Percentiles rank a stretch among this genome's conserved stretches.
Conservation (phyloP, 2,888 invertebrate species). For the Sphinx pinastri region DNA sequence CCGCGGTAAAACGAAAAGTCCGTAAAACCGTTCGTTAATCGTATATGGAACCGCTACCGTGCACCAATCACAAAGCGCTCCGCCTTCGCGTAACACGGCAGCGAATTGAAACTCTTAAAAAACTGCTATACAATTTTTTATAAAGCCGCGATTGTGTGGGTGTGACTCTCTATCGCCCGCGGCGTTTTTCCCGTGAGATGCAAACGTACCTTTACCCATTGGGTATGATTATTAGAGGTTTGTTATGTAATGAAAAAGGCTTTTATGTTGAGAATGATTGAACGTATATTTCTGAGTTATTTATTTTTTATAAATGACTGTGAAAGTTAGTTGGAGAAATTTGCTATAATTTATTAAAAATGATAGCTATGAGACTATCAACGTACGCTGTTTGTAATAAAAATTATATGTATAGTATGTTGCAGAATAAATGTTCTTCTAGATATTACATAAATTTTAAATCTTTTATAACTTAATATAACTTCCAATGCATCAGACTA, state of each 20-base stretch:
- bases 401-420: no score
- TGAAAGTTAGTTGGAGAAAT: no score
- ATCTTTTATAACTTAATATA: no score
- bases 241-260: not conserved
- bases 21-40: conserved; percentile 39
- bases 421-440: no score
- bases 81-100: conserved; percentile 76
- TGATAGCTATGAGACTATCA: no score
- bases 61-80: conserved; percentile 72
- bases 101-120: conserved; percentile 65
- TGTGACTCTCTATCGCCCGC: conserved; percentile 79
- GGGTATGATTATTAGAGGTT: conserved; percentile 4
- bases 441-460: no score
- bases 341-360: no score
- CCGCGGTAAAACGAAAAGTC: conserved; percentile 39
- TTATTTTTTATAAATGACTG: no score
- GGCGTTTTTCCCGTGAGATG: conserved; percentile 73
- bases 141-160: conserved; percentile 62
- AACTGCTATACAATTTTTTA: conserved; percentile 58
- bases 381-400: no score
- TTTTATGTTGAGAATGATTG: not conserved
- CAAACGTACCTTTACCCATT: conserved; percentile 31
- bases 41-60: conserved; percentile 63
- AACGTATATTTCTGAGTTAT: not conserved
- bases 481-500: no score